Evolutionary conservation across 2,888 invertebrate genomes (phyloP), one percentile per base, ranked within the genome.

Genomic region (Pemphredon lugubris): DNA sequence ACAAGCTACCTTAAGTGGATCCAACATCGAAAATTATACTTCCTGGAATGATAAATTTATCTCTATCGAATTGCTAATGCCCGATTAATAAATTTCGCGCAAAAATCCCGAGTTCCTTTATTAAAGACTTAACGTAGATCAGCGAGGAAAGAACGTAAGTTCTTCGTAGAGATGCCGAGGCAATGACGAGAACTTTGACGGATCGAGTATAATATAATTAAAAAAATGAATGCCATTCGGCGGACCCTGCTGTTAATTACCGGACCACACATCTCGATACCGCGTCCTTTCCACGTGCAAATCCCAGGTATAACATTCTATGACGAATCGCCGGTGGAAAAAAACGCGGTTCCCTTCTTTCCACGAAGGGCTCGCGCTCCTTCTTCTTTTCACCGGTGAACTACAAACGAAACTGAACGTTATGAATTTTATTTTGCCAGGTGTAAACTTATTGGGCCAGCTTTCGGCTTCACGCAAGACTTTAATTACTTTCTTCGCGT

Each of bases 261-360:
- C 30, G 69, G 87, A 88, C 87, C 87, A 88, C 87, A 88, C 87
- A 88, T 85, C 84, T 84, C 80, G 86, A 80, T 79, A 81, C 82
- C 74, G 73, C 68, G 72, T 75, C 73, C 73, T 75, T 79, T 79
- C 79, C 75, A 63, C 75, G 75, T 67, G 75, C 68, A 75, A 74
- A 88, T 89, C 87, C 88, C 88, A 87, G 85, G 86, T 87, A 87
- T 85, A 85, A 84, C 86, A 86, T 87, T 87, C 88, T 89, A 89
- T 89, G 88, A 89, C 88, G 88, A 84, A 88, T 88, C 86, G 86
- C 65, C 65, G 60, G 34, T 58, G 63, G 64, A 75, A 73, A 81
- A n/a, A 60, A 59, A 65, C 44, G 60, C 61, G 48, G 65, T 70
- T 71, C 79, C 72, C 70, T 75, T 67, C 61, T 65, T 83, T 83